Base-by-base conservation (phyloP, 1,140 invertebrate genomes). In the Olivierus martensii region DNA sequence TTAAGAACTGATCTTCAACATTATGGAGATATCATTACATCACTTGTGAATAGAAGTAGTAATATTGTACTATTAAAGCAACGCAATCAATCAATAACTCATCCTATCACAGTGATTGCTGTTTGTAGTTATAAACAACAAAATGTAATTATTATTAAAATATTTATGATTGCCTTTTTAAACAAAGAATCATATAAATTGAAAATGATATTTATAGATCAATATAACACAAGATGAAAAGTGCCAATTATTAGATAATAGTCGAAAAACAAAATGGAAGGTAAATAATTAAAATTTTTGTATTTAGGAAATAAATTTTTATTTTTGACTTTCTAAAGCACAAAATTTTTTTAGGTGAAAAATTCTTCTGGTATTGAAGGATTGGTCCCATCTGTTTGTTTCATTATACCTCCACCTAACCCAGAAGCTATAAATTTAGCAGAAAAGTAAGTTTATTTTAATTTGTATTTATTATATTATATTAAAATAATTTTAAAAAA, bases 191-290 rank as follows among this genome's bases (percentile, higher is more conserved):
- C 28, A 10, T 18, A 15, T 46, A 10, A 22, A 17, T 43, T 17
- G 41, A 28, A 6, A 9, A 28, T 28, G 4, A 28, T 28, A 18
- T n/a, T 52, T 53, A 45, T 72, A 90, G 84, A 78, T 92, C 69
- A 79, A 78, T 17, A 81, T 94, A 53, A 82, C 86, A 61, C 92
- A 92, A 69, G 87, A 85, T 56, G 88, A 95, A 52, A 80, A 86
- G 39, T 92, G 90, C 64, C 83, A 82, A 11, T 47, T 99, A 10
- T 75, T 90, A 49, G 92, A 95, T 72, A 97, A 94, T 66, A 89
- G 84, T 0, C 88, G 92, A 5, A 78, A 87, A 42, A 80, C 83
- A 1, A 87, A 91, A 65, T 99, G 94, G 94, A 79, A 84, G 35
- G 84, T 94, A 1, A 81, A 84, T 49, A 28, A n/a, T 2, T 28